Conservation (phyloP, 2,797 vertebrate species). For the Pipistrellus pygmaeus region DNA sequence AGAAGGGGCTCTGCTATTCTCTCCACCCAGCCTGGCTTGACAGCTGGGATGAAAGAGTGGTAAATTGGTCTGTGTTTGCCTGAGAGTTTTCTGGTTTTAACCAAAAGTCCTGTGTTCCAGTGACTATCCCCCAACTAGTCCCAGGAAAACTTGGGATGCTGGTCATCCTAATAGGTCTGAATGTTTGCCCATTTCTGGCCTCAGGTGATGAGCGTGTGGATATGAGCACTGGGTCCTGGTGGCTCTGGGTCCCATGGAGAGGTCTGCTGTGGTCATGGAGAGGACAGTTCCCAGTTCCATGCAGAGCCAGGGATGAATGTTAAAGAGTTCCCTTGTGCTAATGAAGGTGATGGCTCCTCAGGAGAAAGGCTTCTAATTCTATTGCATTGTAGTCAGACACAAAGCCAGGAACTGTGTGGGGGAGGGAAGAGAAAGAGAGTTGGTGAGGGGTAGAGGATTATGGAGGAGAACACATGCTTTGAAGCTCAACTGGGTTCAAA, state of each 20-base stretch:
- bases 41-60: neutral
- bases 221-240: neutral
- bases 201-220: neutral
- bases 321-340: no score
- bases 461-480: neutral
- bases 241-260: neutral
- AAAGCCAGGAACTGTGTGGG: neutral
- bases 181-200: neutral
- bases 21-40: neutral
- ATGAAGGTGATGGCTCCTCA: neutral
- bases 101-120: neutral
- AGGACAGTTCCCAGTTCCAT: neutral
- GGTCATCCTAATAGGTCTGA: neutral
- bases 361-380: neutral
- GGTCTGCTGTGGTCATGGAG: neutral
- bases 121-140: neutral
- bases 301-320: accelerated
- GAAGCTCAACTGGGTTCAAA: neutral
- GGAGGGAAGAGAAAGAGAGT: no score
- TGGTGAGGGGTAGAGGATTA: neutral
- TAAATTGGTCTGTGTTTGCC: neutral
- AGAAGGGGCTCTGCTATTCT: neutral
- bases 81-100: neutral
- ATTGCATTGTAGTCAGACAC: accelerated
- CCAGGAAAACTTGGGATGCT: no score